Evolutionary conservation across 2,888 invertebrate species (phyloP), one percentile per base, ranked within the genome.

Genomic region (Drosophila rubida): DNA sequence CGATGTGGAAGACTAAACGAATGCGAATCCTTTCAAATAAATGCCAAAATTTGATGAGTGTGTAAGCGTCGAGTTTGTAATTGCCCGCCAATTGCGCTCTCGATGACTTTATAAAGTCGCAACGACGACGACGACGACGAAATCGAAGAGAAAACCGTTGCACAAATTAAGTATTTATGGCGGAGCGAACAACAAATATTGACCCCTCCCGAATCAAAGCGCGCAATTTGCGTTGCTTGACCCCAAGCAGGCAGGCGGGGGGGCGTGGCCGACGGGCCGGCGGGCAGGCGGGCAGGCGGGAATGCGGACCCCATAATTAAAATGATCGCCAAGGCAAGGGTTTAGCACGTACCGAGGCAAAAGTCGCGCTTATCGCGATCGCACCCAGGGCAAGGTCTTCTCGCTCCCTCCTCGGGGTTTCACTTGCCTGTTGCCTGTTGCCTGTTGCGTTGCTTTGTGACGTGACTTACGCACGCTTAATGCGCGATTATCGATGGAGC

Each of bases 331-430:
- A 13, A 71, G 79, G 46, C 48, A 78, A 51, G 82, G 87, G 76
- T 76, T 85, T 82, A 82, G 82, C 82, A 82, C 82, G 87, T 87
- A 87, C 82, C 84, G 85, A 82, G 82, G 82, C 85, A 84, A 87
- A 84, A 82, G 82, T 87, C 86, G 86, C 87, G 87, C 88, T 88
- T 84, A 84, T 84, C 84, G 84, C 87, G 84, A 84, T 84, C 79
- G 73, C 84, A 86, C 90, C 89, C 86, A 88, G 89, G 90, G 89
- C 90, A 90, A 90, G 90, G 90, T 90, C 87, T n/a, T 45, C 32
- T 42, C 27, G 55, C 54, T 11, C 39, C 42, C 50, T 63, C 35
- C n/a, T n/a, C n/a, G n/a, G n/a, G n/a, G n/a, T n/a, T n/a, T 53
- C 41, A 44, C 25, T 35, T n/a, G 45, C n/a, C 44, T 14, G 39